A percentile compares a stretch with the other conserved stretches of the same genome.
Evolutionary conservation across 2,113 vertebrate species (phyloP).

Genomic region (Centropus unirufus): DNA sequence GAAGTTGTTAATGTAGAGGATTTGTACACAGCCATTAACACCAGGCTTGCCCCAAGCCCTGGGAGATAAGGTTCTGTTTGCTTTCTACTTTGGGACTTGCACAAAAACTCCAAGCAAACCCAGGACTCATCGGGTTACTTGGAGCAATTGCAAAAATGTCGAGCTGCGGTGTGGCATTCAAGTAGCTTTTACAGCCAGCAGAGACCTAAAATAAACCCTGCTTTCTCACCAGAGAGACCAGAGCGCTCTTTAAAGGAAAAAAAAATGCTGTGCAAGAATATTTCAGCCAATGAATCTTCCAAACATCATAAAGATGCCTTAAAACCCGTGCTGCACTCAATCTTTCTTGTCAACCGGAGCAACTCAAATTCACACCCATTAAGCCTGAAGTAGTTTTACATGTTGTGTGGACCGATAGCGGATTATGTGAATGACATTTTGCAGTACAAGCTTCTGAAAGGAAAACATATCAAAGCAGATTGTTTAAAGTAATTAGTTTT

Average conservation of each 20-base stretch:
- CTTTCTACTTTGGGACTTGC: not conserved
- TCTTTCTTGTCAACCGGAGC: not conserved
- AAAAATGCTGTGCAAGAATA: not conserved
- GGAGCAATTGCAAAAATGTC: not conserved
- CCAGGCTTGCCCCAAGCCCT: not conserved
- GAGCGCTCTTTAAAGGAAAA: not conserved
- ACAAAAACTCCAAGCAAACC: not conserved
- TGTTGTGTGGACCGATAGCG: not conserved
- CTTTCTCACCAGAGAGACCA: not conserved
- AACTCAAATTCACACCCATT: not conserved
- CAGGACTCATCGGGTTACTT: not conserved
- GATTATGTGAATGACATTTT: not conserved
- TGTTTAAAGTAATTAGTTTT: not conserved
- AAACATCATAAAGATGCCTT: not conserved
- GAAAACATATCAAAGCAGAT: not conserved
- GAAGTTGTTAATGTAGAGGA: rapidly evolving
- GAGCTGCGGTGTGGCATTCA: not conserved
- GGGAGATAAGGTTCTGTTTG: conserved; percentile 1
- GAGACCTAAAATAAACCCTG: not conserved
- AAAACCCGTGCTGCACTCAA: not conserved
- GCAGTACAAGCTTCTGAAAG: not conserved
- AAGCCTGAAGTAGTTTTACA: not conserved
- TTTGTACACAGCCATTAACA: not conserved
- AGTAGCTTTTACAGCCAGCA: not conserved
- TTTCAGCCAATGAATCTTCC: not conserved